Evolutionary conservation across 2,797 vertebrate species (phyloP).

Genomic region (Eleutherodactylus coqui): DNA sequence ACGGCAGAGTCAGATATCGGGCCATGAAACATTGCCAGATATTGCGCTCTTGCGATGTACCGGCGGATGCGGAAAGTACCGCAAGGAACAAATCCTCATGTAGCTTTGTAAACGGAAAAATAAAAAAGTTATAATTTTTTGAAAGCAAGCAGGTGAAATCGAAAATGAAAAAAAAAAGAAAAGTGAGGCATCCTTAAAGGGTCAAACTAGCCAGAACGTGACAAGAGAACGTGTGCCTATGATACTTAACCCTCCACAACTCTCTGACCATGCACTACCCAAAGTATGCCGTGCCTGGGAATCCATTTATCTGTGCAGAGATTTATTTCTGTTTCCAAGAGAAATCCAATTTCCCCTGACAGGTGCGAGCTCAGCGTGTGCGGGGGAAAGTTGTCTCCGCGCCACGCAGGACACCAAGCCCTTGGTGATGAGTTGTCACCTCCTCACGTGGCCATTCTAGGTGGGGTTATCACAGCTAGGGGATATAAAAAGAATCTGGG

Average conservation of each 20-base stretch:
- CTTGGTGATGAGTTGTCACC: background rate
- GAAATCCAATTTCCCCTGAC: slow-evolving; percentile 69
- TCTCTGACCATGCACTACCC: background rate
- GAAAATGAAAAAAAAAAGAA: too few species aligned
- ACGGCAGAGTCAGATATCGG: too few species aligned
- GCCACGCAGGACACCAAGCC: slow-evolving; percentile 1
- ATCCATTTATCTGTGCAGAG: slow-evolving; percentile 56
- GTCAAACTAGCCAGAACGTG: background rate
- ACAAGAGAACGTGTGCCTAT: background rate
- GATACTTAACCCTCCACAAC: background rate
- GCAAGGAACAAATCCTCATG: too few species aligned
- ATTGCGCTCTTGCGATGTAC: too few species aligned
- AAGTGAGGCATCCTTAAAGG: too few species aligned
- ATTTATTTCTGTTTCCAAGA: slow-evolving; percentile 68
- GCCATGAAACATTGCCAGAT: too few species aligned
- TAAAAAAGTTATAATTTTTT: too few species aligned
- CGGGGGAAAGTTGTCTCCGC: slow-evolving; percentile 11
- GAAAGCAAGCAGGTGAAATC: too few species aligned
- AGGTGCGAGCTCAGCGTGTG: slow-evolving; percentile 65
- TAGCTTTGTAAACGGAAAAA: too few species aligned
- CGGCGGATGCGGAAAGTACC: too few species aligned
- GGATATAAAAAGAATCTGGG: background rate
- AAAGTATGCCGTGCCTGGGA: background rate
- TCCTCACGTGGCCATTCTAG: background rate
- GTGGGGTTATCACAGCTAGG: background rate